Conservation (phyloP, 2,797 vertebrate genomes). For the Myripristis murdjan region DNA sequence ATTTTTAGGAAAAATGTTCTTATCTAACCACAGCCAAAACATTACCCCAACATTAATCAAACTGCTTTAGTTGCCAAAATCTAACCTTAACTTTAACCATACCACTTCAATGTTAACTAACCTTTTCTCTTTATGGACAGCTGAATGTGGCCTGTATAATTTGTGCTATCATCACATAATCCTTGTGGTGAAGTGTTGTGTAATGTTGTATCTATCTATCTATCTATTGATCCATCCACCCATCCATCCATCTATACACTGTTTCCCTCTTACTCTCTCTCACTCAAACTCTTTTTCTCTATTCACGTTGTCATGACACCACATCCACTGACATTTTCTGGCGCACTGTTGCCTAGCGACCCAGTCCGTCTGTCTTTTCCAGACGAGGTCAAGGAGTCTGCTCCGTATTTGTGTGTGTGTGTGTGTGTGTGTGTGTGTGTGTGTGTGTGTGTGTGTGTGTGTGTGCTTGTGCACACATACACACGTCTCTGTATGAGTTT, state of each 20-base stretch:
- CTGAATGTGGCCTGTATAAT: no score
- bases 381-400: conserved; percentile 68
- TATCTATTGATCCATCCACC: conserved; percentile 1
- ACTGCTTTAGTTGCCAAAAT: no score
- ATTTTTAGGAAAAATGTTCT: no score
- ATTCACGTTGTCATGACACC: conserved; percentile 64
- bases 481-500: conserved; percentile 20
- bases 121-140: no score
- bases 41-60: no score
- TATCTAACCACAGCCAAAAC: no score
- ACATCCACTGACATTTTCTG: conserved; percentile 56
- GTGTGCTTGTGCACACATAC: no score
- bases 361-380: conserved; percentile 59
- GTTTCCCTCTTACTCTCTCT: conserved; percentile 26
- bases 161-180: no score
- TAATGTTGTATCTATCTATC: conserved; percentile 22
- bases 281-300: conserved; percentile 29
- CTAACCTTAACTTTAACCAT: no score
- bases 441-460: no score
- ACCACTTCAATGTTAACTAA: no score
- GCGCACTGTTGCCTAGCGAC: conserved; percentile 74
- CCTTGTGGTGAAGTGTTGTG: no score
- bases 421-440: neutral
- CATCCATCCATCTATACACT: conserved; percentile 6
- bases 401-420: conserved; percentile 4